A percentile compares a stretch with the other conserved stretches of the same genome.
Evolutionary conservation across 2,888 invertebrate genomes (phyloP).

Genomic region (Agrochola litura): DNA sequence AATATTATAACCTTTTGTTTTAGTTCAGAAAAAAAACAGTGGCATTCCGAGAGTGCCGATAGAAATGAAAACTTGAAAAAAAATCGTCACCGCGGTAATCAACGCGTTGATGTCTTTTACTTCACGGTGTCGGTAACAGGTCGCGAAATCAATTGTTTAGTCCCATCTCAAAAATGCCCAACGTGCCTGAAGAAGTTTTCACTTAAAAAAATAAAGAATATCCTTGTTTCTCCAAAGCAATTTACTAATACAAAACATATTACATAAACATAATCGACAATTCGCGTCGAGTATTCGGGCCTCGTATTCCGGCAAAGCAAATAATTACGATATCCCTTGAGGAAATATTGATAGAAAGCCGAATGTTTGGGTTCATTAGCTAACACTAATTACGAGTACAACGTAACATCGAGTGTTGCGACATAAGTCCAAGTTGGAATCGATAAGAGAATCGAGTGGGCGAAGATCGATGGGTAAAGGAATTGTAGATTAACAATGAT

Average conservation of each 20-base stretch:
- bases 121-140: too few relatives aligned
- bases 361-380: conserved; percentile 53
- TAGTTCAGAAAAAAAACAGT: neutral
- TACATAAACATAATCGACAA: conserved; percentile 36
- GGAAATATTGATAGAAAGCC: conserved; percentile 69
- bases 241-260: neutral
- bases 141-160: too few relatives aligned
- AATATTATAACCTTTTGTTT: too few relatives aligned
- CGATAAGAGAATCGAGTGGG: conserved; percentile 4
- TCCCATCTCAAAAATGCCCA: too few relatives aligned
- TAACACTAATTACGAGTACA: conserved; percentile 42
- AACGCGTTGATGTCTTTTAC: too few relatives aligned
- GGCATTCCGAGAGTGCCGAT: too few relatives aligned
- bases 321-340: conserved; percentile 64
- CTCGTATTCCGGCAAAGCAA: conserved; percentile 54
- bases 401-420: conserved; percentile 36
- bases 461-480: neutral
- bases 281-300: conserved; percentile 23
- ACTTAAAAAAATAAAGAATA: too few relatives aligned
- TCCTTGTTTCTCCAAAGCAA: neutral
- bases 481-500: neutral
- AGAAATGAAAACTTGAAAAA: too few relatives aligned
- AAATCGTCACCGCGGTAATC: too few relatives aligned
- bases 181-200: too few relatives aligned
- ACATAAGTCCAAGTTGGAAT: conserved; percentile 9